Conservation (phyloP, 2,113 vertebrate species). For the Scytalopus superciliaris region DNA sequence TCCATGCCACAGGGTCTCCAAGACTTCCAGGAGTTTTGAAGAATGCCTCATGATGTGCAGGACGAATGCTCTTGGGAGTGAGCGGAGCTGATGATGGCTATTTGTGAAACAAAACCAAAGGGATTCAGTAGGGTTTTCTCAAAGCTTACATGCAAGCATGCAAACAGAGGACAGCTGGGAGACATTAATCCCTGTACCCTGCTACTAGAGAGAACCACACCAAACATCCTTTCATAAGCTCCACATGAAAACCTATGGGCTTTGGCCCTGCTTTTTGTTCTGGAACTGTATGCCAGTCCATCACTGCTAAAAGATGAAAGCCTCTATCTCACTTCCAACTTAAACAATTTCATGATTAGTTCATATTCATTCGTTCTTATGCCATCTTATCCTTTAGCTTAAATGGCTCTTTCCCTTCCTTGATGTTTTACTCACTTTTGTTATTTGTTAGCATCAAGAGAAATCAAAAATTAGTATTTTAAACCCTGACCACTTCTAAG, state of each 20-base stretch:
- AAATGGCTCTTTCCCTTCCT: background rate
- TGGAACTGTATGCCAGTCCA: background rate
- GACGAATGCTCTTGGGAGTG: slow-evolving; percentile 80
- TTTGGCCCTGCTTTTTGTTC: background rate
- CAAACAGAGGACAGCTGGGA: background rate
- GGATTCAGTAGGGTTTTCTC: background rate
- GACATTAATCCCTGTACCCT: background rate
- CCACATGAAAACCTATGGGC: background rate
- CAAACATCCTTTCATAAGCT: background rate
- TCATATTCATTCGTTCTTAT: background rate
- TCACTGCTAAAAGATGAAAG: background rate
- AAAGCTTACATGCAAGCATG: background rate
- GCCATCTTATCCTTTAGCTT: background rate
- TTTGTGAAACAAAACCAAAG: background rate
- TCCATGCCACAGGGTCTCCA: slow-evolving; percentile 61
- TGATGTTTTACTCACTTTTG: background rate
- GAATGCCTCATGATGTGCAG: slow-evolving; percentile 77
- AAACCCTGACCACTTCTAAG: background rate
- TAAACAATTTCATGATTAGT: background rate
- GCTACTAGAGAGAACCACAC: background rate
- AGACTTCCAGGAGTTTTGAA: slow-evolving; percentile 89
- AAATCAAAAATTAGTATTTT: background rate
- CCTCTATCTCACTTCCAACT: background rate
- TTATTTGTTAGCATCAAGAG: background rate
- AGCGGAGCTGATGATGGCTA: slow-evolving; percentile 76